Evolutionary conservation across 2,797 vertebrate species (phyloP), one percentile per base, ranked within the genome.

Genomic region (Ataeniobius toweri): DNA sequence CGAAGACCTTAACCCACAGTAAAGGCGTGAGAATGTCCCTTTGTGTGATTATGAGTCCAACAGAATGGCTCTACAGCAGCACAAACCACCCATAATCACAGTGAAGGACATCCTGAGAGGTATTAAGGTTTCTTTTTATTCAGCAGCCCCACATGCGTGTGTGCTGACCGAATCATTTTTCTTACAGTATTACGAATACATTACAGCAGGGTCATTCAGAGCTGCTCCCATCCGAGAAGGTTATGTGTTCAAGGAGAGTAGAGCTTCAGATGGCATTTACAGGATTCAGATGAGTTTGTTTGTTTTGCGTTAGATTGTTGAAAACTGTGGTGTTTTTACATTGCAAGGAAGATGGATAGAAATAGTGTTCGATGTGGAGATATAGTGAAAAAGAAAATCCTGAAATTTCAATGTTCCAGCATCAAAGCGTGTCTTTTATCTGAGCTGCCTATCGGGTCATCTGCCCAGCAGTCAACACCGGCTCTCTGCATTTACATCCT

Each of bases 111-210:
- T 83, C 86, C 82, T 12, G 44, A 79, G 78, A 77, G 75, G 73
- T 13, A 80, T 87, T 81, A 84, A 77, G 76, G 4, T 26, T 70
- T 63, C 26, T 82, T 50, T 89, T 86, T 71, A 79, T 88, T 81
- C 88, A 75, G 83, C 71, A 78, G 79, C 36, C 84, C 84, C 65
- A 44, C 73, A 77, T 80, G 88, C 85, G 77, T 87, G 87, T 80
- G 83, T 89, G 89, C 89, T 91, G 91, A 91, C 85, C 63, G 72
- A 79, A 86, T 74, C 76, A 18, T 83, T 89, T 90, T 86, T 75
- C 86, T 83, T 81, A 77, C 74, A 86, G 78, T 0, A 36, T 53
- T 28, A 63, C 16, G 82, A 86, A 86, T 86, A 86, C 77, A 89
- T 89, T 88, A 86, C 0, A 36, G 83, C 4, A 3, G 70, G 63